A percentile compares a stretch with the other conserved stretches of the same genome.
phyloP scores from a whole-genome alignment of 2,797 vertebrate species.

The Mormyrus proboscirostris region DNA sequence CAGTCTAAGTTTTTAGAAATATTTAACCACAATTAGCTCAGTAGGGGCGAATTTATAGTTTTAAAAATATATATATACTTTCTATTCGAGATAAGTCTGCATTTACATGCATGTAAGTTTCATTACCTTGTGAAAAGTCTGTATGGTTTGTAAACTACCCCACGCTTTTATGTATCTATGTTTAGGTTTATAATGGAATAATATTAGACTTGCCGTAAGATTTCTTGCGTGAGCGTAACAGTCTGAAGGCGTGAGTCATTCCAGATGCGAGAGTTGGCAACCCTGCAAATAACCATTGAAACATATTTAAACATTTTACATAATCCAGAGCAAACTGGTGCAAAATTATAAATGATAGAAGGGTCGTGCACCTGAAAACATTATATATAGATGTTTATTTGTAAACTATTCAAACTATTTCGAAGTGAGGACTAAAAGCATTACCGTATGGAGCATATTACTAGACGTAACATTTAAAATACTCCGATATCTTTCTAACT shows the following conservation, averaged over 20 bases:
- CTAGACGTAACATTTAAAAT: background rate
- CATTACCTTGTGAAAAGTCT: background rate
- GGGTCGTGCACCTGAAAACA: background rate
- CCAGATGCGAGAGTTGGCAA: background rate
- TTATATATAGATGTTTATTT: background rate
- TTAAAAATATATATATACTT: background rate
- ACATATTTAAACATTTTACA: background rate
- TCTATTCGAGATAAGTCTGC: background rate
- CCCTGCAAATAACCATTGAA: background rate
- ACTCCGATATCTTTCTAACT: background rate
- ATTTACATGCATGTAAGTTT: background rate
- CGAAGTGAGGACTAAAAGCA: background rate
- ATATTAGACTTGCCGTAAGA: background rate
- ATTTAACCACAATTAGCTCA: background rate
- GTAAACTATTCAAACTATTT: background rate
- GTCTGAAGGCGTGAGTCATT: background rate
- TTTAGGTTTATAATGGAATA: background rate
- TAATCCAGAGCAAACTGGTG: background rate
- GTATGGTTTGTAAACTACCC: background rate
- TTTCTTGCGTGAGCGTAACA: background rate
- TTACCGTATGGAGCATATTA: background rate
- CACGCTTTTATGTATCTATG: background rate
- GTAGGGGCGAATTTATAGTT: background rate
- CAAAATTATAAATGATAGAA: background rate
- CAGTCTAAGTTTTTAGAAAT: too few species aligned